Evolutionary conservation across 2,113 vertebrate genomes (phyloP).

Genomic region (Pleuronectes platessa): DNA sequence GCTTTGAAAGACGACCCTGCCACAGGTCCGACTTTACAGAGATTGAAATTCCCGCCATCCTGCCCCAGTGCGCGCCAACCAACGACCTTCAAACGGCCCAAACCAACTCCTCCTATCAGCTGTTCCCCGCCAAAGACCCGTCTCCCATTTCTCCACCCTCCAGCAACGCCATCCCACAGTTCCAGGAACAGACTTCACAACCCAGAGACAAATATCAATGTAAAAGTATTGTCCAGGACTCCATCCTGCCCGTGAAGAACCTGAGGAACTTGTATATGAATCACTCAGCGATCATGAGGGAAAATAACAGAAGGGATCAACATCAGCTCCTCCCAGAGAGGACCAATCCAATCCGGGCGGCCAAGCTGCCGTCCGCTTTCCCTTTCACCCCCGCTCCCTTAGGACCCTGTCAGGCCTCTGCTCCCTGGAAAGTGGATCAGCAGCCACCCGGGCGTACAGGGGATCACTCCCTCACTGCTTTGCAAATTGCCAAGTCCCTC

Average conservation of each 20-base stretch:
- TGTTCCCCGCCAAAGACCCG: constrained; percentile 78
- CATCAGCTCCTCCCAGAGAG: constrained; percentile 63
- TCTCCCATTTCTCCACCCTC: constrained; percentile 59
- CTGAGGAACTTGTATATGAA: constrained; percentile 75
- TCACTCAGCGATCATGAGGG: constrained; percentile 66
- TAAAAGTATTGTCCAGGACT: constrained; percentile 61
- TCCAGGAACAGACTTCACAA: constrained; percentile 66
- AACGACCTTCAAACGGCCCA: constrained; percentile 61
- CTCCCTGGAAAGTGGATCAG: constrained; percentile 70
- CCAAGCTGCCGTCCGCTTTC: constrained; percentile 62
- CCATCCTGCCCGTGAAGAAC: constrained; percentile 68
- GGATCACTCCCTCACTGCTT: constrained; percentile 83
- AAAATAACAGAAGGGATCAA: constrained; percentile 62
- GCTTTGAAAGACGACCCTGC: constrained; percentile 65
- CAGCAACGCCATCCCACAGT: constrained; percentile 53
- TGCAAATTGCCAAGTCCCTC: constrained; percentile 82
- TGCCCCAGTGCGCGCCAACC: constrained; percentile 65
- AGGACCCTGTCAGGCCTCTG: constrained; percentile 39
- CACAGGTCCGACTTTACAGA: constrained; percentile 84
- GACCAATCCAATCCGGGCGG: constrained; percentile 40
- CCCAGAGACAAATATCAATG: constrained; percentile 58
- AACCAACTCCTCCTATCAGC: constrained; percentile 80
- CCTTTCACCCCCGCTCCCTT: constrained; percentile 63
- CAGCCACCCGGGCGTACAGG: constrained; percentile 61
- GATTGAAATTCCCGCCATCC: constrained; percentile 83